Evolutionary conservation across 2,113 vertebrate genomes (phyloP).

Genomic region (Phocoena sinus): DNA sequence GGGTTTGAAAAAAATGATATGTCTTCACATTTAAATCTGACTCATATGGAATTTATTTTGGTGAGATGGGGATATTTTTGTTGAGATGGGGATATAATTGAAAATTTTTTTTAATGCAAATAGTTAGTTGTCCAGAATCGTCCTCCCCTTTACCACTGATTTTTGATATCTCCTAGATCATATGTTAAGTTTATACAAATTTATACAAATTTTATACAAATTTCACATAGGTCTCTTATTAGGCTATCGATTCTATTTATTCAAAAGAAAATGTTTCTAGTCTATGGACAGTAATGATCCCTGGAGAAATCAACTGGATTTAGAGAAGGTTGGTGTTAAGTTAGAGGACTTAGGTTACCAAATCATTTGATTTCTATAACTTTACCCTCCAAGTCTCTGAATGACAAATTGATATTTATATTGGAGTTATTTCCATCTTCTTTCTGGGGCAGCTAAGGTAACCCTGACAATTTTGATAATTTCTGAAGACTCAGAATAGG

Average conservation of each 20-base stretch:
- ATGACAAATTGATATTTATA: neutral
- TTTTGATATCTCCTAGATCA: neutral
- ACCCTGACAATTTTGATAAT: neutral
- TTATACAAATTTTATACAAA: neutral
- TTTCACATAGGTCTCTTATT: neutral
- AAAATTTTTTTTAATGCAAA: neutral
- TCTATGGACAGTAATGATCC: neutral
- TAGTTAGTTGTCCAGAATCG: neutral
- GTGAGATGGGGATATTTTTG: neutral
- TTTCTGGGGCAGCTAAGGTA: neutral
- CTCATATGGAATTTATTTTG: neutral
- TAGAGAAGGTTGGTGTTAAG: neutral
- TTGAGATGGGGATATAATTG: neutral
- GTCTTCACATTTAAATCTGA: neutral
- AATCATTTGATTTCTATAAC: neutral
- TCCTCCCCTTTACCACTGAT: neutral
- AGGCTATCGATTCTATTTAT: neutral
- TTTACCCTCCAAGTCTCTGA: neutral
- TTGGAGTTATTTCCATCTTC: neutral
- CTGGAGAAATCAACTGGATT: neutral
- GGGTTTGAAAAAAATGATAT: neutral
- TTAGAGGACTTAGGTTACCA: neutral
- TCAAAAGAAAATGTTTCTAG: slow-evolving; percentile 25
- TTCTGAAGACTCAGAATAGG: neutral
- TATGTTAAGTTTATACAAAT: neutral